Percentiles rank a stretch among this genome's conserved stretches.
These are phyloP conservation scores for Rhabdophis nuchalis DNA, from an alignment of 2,797 vertebrate genomes.

Conservation along the genomic window DNA sequence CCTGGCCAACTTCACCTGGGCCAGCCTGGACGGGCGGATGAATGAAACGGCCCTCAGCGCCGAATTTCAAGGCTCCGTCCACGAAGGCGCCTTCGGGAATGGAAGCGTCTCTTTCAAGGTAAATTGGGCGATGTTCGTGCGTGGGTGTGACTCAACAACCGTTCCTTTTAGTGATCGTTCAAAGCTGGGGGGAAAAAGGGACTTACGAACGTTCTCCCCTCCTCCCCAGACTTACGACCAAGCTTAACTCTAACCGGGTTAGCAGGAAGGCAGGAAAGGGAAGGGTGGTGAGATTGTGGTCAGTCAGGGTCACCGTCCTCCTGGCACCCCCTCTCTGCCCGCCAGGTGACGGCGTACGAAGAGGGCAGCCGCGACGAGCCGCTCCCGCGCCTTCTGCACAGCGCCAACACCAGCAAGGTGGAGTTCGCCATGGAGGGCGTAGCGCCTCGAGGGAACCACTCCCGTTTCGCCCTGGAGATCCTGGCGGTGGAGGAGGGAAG, in stretches of 20 bases:
- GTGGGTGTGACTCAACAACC: not conserved
- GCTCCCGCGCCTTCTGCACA: slow-evolving; percentile 84
- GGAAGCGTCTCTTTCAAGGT: slow-evolving; percentile 81
- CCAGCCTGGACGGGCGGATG: slow-evolving; percentile 60
- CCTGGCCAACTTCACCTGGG: slow-evolving; percentile 80
- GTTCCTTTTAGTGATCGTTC: not conserved
- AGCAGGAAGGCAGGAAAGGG: not conserved
- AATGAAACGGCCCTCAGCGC: slow-evolving; percentile 58
- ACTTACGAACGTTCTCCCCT: fast-evolving
- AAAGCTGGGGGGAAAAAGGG: not conserved
- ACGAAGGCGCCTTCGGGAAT: slow-evolving; percentile 43
- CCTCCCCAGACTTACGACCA: not conserved
- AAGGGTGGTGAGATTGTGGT: not conserved
- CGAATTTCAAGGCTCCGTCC: slow-evolving; percentile 65
- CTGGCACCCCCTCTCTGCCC: fast-evolving
- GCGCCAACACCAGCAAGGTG: slow-evolving; percentile 81
- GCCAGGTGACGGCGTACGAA: slow-evolving; percentile 80
- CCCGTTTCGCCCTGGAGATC: slow-evolving; percentile 81
- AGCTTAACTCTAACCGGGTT: not conserved
- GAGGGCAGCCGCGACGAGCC: slow-evolving; percentile 57
- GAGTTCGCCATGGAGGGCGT: slow-evolving; percentile 70
- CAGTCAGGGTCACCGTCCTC: fast-evolving
- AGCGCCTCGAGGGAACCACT: slow-evolving; percentile 65
- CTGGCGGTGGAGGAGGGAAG: slow-evolving; percentile 62
- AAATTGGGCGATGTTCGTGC: not conserved